Base-by-base conservation (phyloP, 2,797 vertebrate species). In the Sebastes nivosus region DNA sequence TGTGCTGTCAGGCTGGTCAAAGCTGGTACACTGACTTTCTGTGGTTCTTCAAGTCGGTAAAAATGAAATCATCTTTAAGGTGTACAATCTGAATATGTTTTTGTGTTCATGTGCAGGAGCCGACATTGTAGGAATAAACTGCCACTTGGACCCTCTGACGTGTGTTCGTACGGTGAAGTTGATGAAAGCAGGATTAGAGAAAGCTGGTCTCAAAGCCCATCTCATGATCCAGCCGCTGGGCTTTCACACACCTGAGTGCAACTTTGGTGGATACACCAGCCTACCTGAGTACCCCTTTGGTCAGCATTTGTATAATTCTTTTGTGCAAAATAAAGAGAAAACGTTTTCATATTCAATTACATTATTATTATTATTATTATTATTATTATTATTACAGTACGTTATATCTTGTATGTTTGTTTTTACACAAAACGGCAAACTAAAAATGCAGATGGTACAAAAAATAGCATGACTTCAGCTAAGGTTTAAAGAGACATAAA, bases 281-380 rank as follows among this genome's bases (percentile, higher is more conserved):
- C 95, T 97, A 30, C 97, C 97, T 0, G 97, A 98, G 87, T 97
- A 95, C 91, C 97, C 96, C 11, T 98, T 97, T 65, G 97, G 96
- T 97, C 93, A 94, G 96, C 14, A 50, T 79, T 72, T 72, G 20
- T 22, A 63, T 63, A 63, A 8, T 34, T 61, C 1, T 57, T 69
- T 58, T 32, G 7, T 27, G 16, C 11, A n/a, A 20, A 4, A 25
- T 25, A 7, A 52, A 25, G 9, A 46, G 46, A 65, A 65, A 12
- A 34, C 30, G 0, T 8, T 60, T 61, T 61, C n/a, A 46, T 11
- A 20, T 61, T 60, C 0, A 30, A 60, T 20, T 60, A 60, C 6
- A 46, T 46, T 46, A 46, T 46, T 16, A 59, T 59, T 20, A 60
- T 30, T 16, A 59, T 18, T 34, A 42, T 16, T 38, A 13, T 38